Evolutionary conservation across 2,113 vertebrate genomes (phyloP), one percentile per base, ranked within the genome.

Genomic region (Lycocorax pyrrhopterus): DNA sequence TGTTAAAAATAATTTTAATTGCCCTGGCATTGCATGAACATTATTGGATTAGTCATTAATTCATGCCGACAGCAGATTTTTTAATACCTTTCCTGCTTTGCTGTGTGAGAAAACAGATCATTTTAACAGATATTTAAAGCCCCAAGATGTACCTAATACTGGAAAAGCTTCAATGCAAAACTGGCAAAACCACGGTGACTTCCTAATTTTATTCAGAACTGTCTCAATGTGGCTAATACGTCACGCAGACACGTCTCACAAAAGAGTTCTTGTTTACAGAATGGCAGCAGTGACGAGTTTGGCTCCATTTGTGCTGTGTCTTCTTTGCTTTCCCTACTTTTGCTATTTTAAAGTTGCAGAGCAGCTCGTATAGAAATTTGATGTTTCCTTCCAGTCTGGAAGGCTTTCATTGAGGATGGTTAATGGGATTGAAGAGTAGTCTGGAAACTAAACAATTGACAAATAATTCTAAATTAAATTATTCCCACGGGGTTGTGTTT

Each of bases 1-100:
- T 62, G 41, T 62, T 91, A 83, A 91, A 91, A 95, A 83, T 77
- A 86, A 77, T 74, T 92, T 83, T 74, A 95, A 93, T 94, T 94
- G 67, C 21, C 21, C 51, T 83, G 55, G 39, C 3, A 3, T 88
- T 71, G 49, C 41, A 41, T 63, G 52, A 82, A 62, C n/a, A 21
- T 81, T 87, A 72, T 92, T 94, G 60, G 21, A 84, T 87, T 95
- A 94, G 46, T 74, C 67, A 90, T 86, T 88, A 90, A 88, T 80
- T 60, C 52, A 88, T 81, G 43, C 33, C 90, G 71, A 79, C 43
- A 86, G 35, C 39, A 77, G 37, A 17, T 63, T 74, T 87, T 77
- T 84, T 67, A 94, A 89, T 92, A 91, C 60, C 35, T 93, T 94
- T 90, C 41, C 46, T 84, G 51, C 41, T 93, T 85, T 77, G 4